Base-by-base conservation (phyloP, 2,888 invertebrate species). In the Branchellion lobata region DNA sequence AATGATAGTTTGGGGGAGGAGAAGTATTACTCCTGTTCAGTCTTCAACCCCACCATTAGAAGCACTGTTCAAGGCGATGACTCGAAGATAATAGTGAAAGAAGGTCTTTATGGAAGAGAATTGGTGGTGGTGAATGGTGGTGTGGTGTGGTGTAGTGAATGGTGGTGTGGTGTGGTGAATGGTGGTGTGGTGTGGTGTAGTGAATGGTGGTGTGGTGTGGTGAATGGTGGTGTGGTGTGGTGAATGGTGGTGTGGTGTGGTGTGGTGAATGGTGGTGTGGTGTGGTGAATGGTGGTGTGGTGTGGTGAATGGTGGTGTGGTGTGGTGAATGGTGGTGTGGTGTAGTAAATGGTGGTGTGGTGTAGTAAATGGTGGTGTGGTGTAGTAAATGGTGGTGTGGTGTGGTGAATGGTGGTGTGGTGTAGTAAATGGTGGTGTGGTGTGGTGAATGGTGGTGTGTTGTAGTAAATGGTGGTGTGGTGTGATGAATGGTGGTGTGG, bases 1-100 rank as follows among this genome's bases (percentile, higher is more conserved):
- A 87, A 90, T 81, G 91, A 92, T 75, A 27, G 51, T 18, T 29
- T 53, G 53, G 51, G 31, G 74, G 92, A 94, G 84, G 85, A 84
- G 57, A 94, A 93, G 85, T 98, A 97, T 87, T 93, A 94, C 75
- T 51, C 75, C 0, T 99, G 98, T 88, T 93, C 95, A 29, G 97
- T 96, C 0, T 93, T 94, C 80, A 96, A 96, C 0, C 91, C 93
- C 18, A 94, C 94, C 87, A 88, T 90, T 86, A 85, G 86, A 73
- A 81, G 81, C 8, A 84, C 84, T 74, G 82, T 84, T 0, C 84
- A 84, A 36, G 86, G 85, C 21, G 83, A 83, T 36, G 84, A 84
- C 36, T 81, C 84, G 40, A 81, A 79, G 14, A 84, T 86, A 11
- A 47, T 8, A n/a, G 75, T 75, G 21, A 47, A n/a, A 27, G 29